A percentile compares a stretch with the other conserved stretches of the same genome.
Evolutionary conservation across 2,797 vertebrate species (phyloP).

Genomic region (Artibeus lituratus): DNA sequence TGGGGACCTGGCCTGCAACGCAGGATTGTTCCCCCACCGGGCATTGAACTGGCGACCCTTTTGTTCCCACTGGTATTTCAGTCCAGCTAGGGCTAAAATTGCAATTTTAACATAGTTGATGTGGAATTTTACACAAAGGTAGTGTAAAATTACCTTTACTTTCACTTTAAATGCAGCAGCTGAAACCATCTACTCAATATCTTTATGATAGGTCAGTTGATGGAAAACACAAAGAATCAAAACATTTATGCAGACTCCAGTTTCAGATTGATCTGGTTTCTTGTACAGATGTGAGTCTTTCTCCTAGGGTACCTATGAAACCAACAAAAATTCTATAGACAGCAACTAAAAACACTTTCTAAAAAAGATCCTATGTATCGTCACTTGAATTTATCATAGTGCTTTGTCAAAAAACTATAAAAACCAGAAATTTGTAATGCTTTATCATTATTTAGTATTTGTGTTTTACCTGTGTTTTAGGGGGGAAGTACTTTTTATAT

Average conservation of each 20-base stretch:
- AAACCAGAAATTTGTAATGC: neutral
- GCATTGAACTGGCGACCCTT: too few species aligned
- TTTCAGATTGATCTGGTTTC: slow-evolving; percentile 1
- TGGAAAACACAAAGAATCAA: neutral
- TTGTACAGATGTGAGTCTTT: neutral
- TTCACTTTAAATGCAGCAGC: neutral
- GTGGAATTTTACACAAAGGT: neutral
- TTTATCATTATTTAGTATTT: slow-evolving; percentile 3
- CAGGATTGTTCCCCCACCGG: too few species aligned
- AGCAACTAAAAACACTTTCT: neutral
- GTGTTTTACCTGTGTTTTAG: neutral
- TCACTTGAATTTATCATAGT: neutral
- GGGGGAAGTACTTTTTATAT: neutral
- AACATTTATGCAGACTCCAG: neutral
- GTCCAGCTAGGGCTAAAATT: neutral
- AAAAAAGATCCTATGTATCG: neutral
- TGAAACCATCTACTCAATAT: neutral
- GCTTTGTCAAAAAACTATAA: neutral
- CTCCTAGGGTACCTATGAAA: neutral
- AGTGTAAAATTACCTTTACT: too few species aligned
- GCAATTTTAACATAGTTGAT: neutral
- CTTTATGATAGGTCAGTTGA: neutral
- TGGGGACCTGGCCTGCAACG: too few species aligned
- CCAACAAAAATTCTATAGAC: neutral
- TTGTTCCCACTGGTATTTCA: too few species aligned